A percentile compares a stretch with the other conserved stretches of the same genome.
Conservation (phyloP, 2,797 vertebrate species). For the Chanos chanos region DNA sequence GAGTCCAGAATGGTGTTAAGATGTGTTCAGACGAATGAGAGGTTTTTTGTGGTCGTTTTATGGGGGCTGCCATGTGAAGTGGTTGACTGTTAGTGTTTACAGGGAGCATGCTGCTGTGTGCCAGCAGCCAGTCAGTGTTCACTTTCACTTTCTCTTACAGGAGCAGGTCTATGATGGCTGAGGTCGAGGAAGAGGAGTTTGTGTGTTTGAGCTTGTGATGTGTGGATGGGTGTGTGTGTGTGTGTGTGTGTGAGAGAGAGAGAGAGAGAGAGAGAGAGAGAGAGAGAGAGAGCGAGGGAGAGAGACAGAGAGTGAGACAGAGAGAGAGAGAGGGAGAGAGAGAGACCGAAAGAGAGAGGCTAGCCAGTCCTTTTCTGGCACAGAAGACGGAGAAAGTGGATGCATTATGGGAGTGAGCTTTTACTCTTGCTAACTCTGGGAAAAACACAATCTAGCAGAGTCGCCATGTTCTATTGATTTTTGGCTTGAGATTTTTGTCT, state of each 20-base stretch:
- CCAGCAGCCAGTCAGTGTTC: too few species aligned
- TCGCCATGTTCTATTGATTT: slow-evolving; percentile 13
- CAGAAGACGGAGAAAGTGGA: background rate
- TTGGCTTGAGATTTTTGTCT: slow-evolving; percentile 15
- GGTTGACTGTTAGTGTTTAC: too few species aligned
- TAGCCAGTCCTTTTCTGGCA: background rate
- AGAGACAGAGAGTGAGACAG: background rate
- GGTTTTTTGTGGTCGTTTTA: too few species aligned
- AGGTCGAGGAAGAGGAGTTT: background rate
- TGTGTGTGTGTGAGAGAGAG: background rate
- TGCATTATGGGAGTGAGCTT: background rate
- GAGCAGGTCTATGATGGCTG: too few species aligned
- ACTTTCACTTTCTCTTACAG: too few species aligned
- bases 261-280: background rate
- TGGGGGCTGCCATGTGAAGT: too few species aligned
- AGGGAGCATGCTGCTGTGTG: too few species aligned
- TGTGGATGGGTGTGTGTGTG: slow-evolving; percentile 10
- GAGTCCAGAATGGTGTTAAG: too few species aligned
- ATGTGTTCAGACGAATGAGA: too few species aligned
- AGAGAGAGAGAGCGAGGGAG: background rate
- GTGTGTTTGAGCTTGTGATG: background rate
- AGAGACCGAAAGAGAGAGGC: too few species aligned
- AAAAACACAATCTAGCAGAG: slow-evolving; percentile 11
- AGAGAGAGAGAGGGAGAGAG: background rate
- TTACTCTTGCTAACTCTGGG: background rate